Conservation (phyloP, 1,140 invertebrate species). For the Coptotermes formosanus region DNA sequence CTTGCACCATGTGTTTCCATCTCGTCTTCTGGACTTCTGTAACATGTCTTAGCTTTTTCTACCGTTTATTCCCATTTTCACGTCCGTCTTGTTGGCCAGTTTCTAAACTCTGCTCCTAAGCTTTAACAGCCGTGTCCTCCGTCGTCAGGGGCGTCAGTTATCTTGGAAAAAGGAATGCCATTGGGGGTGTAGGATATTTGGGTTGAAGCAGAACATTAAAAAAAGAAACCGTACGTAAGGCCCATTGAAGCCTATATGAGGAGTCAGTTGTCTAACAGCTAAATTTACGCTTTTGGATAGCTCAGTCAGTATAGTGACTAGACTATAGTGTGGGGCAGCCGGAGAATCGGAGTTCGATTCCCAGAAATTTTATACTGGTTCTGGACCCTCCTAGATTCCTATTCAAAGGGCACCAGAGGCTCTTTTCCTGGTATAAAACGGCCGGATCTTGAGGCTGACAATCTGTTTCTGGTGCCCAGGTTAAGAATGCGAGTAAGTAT, state of each 20-base stretch:
- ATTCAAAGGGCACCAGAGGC: too few relatives aligned
- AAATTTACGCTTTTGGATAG: too few relatives aligned
- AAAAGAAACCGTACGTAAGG: not conserved
- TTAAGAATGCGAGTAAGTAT: too few relatives aligned
- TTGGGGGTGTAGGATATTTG: too few relatives aligned
- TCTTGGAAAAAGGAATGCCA: not conserved
- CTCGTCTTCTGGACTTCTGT: not conserved
- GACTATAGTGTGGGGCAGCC: too few relatives aligned
- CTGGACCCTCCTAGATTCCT: too few relatives aligned
- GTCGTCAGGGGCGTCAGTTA: not conserved
- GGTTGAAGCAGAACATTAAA: not conserved
- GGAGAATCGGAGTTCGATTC: too few relatives aligned
- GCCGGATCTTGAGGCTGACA: too few relatives aligned
- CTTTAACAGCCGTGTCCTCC: not conserved
- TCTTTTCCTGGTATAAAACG: too few relatives aligned
- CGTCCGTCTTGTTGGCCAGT: constrained; percentile 6
- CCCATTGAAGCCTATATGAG: not conserved
- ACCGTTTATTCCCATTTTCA: not conserved
- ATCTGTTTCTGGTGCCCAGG: too few relatives aligned
- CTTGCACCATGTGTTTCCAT: not conserved
- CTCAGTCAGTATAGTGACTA: too few relatives aligned
- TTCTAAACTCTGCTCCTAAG: not conserved
- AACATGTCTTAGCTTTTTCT: constrained; percentile 4
- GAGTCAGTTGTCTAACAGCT: not conserved
- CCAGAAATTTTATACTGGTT: too few relatives aligned